Base-by-base conservation (phyloP, 1,140 invertebrate genomes). In the Drosophila truncata region DNA sequence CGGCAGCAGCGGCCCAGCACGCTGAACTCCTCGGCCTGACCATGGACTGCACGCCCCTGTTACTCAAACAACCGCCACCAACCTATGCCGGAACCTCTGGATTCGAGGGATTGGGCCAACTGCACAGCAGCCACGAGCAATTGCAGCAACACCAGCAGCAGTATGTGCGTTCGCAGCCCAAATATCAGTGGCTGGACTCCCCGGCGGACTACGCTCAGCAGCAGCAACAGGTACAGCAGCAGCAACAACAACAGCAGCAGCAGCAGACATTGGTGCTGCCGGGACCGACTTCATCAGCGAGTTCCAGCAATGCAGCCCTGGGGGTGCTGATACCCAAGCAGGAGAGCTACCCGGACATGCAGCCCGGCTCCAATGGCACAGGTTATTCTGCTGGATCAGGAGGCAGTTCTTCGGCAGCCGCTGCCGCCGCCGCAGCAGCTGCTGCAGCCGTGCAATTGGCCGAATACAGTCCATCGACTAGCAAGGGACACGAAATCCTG, bases 401-500 rank as follows among this genome's bases (percentile, higher is more conserved):
- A 7, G 57, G 59, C 10, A 76, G 67, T 8, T 65, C 73, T 7
- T 66, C 62, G 14, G 64, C 64, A 16, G 82, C 83, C 9, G 72
- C 78, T 23, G 79, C 83, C 9, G 85, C 85, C 9, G 77, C 78
- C 2, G 77, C 72, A n/a, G 62, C 76, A 11, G 66, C 71, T 50
- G 75, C 74, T 41, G 76, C 82, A 37, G 84, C 76, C 35, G 96
- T 98, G 1, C 96, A 97, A 78, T 93, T 99, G 50, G 98, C 98
- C 2, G 97, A 98, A 85, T 98, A 98, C 93, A 98, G 98, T 93
- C 97, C 97, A 3, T 97, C 97, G 63, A 99, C 98, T 13, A 98
- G 97, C 73, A 98, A 99, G 93, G 98, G 98, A 3, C 97, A 98
- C 93, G 98, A 99, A 93, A 99, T 99, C 55, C 94, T 99, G 1